Percentiles rank a stretch among this genome's conserved stretches.
These are phyloP conservation scores for Pristionchus entomophagus DNA, from an alignment of 2,888 invertebrate species.

Conservation along the genomic window DNA sequence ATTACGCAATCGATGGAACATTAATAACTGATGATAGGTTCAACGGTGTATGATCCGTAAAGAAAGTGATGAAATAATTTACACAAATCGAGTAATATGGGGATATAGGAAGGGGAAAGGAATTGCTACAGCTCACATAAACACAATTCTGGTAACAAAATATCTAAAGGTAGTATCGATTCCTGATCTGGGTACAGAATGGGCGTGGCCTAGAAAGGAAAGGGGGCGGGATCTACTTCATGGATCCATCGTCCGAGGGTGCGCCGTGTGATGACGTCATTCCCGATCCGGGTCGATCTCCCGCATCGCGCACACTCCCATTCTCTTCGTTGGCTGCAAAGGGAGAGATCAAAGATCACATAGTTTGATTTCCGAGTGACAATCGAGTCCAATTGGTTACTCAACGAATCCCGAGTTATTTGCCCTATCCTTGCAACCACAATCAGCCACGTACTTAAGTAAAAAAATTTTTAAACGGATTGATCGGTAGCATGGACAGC, in stretches of 20 bases:
- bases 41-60: slow-evolving; percentile 3
- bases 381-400: no score
- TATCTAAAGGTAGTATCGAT: no score
- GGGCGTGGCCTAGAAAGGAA: background rate
- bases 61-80: background rate
- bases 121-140: no score
- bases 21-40: background rate
- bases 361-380: no score
- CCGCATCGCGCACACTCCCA: slow-evolving; percentile 5
- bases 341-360: no score
- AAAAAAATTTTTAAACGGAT: no score
- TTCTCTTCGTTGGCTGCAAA: background rate
- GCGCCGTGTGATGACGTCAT: slow-evolving; percentile 32
- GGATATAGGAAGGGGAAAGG: no score
- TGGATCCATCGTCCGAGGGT: slow-evolving; percentile 21
- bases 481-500: no score
- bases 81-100: background rate
- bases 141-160: no score
- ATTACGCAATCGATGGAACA: background rate
- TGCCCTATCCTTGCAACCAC: no score
- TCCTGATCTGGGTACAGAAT: background rate
- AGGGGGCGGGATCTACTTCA: slow-evolving; percentile 6
- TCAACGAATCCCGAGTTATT: no score
- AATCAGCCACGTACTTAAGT: no score
- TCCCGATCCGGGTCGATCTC: slow-evolving; percentile 42